Evolutionary conservation across 2,888 invertebrate species (phyloP).

Genomic region (Aphodius granarius): DNA sequence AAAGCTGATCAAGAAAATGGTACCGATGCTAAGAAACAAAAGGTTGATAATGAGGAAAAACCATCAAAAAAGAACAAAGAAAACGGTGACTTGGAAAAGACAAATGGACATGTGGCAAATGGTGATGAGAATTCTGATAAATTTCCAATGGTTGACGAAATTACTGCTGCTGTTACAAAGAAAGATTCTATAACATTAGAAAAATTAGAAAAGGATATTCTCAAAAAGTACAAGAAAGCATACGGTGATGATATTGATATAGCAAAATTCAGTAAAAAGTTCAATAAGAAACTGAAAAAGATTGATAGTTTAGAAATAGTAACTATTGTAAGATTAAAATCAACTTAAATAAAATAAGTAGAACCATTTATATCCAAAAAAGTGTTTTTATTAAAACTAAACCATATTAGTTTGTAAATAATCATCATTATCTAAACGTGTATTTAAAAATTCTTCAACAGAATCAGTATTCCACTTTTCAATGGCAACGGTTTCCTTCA

Average conservation of each 20-base stretch:
- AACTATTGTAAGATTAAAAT: constrained; percentile 56
- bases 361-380: constrained; percentile 1
- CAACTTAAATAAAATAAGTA: constrained; percentile 17
- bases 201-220: constrained; percentile 75
- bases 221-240: constrained; percentile 63
- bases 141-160: constrained; percentile 30
- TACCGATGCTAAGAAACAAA: constrained; percentile 14
- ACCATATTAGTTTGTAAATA: constrained; percentile 50
- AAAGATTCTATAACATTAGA: constrained; percentile 68
- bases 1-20: constrained; percentile 20
- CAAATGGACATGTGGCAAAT: constrained; percentile 1
- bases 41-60: background rate
- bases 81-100: constrained; percentile 10
- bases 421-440: constrained; percentile 71
- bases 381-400: constrained; percentile 12
- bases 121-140: constrained; percentile 6
- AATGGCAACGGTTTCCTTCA: constrained; percentile 89
- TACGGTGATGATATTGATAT: constrained; percentile 54
- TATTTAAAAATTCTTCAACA: constrained; percentile 92
- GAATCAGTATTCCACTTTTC: constrained; percentile 99
- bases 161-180: constrained; percentile 43
- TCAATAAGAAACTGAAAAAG: constrained; percentile 72
- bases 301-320: constrained; percentile 64
- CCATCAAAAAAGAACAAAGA: background rate
- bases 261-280: constrained; percentile 69